Base-by-base conservation (phyloP, 53 echinoderm and acorn worm species). In the Temnopleurus reevesii region DNA sequence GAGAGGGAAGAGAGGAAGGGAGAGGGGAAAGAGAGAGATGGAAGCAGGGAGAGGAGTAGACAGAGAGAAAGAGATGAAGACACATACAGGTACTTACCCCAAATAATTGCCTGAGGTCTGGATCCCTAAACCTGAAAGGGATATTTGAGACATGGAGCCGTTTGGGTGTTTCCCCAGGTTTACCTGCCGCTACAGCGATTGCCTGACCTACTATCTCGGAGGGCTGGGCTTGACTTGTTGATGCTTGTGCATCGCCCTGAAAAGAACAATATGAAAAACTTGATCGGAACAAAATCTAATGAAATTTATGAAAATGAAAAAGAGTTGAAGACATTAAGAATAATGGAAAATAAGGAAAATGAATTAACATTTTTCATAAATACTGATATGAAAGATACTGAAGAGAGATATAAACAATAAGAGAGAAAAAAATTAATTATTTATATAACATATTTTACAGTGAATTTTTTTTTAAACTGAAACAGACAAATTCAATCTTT, bases 101-200 rank as follows among this genome's bases (percentile, higher is more conserved):
- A 93, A 99, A 99, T 46, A 99, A 91, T 90, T 96, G 96, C 90
- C 99, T 93, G 76, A 99, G 91, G 87, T 99, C 99, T 80, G 99
- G 99, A 82, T 99, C 99, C 92, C 99, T 93, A 76, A 99, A 99
- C 85, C 95, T 99, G 93, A 99, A 99, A 19, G 99, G 99, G 87
- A 99, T 99, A 90, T 99, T 99, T 65, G 99, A 99, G 60, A 99
- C 99, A 93, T 99, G 99, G 46, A 99, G 94, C 84, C 99, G 93
- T 93, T 99, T 99, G 65, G 99, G 99, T n/a, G 94, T 86, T 77
- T 99, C 99, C n/a, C 99, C 99, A 36, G 94, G 94, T 86, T 96
- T 99, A 36, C 86, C 88, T 81, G 93, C 59, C 28, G 89, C 91
- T 15, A 90, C 89, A 34, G 89, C 92, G 29, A 92, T 65, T 33